phyloP scores from a whole-genome alignment of 2,797 vertebrate species.

The Diplodus puntazzo region DNA sequence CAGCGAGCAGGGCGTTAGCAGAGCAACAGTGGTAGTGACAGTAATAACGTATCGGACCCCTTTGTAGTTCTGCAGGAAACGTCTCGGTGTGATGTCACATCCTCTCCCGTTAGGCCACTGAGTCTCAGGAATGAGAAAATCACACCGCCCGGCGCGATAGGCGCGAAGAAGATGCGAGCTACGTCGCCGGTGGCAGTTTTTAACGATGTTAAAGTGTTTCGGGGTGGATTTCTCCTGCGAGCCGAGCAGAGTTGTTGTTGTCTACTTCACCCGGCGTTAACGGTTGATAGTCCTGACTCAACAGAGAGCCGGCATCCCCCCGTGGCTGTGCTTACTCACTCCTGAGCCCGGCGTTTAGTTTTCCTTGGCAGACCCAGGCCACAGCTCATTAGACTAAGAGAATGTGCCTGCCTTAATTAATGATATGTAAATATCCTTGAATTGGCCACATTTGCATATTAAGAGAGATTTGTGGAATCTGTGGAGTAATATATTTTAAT shows the following conservation, averaged over 20 bases:
- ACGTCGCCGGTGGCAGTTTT: conserved; percentile 35
- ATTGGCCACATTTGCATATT: conserved; percentile 99
- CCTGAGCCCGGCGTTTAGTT: conserved; percentile 80
- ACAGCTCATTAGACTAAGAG: conserved; percentile 99
- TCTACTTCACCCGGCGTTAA: conserved; percentile 64
- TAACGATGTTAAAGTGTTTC: conserved; percentile 65
- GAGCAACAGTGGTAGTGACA: conserved; percentile 41
- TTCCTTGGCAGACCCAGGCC: conserved; percentile 91
- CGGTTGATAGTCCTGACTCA: conserved; percentile 81
- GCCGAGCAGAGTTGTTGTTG: conserved; percentile 67
- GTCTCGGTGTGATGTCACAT: conserved; percentile 54
- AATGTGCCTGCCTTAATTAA: conserved; percentile 99
- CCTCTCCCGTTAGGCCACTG: conserved; percentile 36
- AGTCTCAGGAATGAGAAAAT: conserved; percentile 38
- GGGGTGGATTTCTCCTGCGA: conserved; percentile 62
- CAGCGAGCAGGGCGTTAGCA: conserved; percentile 34
- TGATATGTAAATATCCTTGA: conserved; percentile 99
- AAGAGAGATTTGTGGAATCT: conserved; percentile 99
- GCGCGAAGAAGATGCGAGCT: conserved; percentile 16
- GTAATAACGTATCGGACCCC: conserved; percentile 27
- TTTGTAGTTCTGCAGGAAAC: conserved; percentile 34
- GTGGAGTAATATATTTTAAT: conserved; percentile 99
- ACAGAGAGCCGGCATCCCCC: conserved; percentile 69
- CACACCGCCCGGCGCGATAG: conserved; percentile 4
- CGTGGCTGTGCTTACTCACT: conserved; percentile 81